These are phyloP conservation scores for Aphaenogaster rudis DNA, from an alignment of 1,140 invertebrate species.

Conservation along the genomic window DNA sequence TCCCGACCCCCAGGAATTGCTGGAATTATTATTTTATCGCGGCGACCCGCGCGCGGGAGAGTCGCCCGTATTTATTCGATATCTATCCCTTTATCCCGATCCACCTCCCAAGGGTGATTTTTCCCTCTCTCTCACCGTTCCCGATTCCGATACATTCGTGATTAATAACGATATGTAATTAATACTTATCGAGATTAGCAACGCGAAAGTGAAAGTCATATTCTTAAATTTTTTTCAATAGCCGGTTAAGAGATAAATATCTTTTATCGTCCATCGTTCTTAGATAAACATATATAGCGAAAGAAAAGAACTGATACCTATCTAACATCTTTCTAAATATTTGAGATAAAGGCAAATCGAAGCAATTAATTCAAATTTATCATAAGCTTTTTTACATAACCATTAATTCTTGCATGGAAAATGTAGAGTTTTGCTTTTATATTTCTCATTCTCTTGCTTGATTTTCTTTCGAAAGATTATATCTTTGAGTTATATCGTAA, in stretches of 20 bases:
- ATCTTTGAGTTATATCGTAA: background rate
- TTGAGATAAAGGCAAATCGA: background rate
- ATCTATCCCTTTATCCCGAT: background rate
- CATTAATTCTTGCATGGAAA: background rate
- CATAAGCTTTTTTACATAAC: background rate
- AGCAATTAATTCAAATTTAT: background rate
- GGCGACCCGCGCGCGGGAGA: constrained; percentile 37
- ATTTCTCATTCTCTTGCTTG: too few relatives aligned
- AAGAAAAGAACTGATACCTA: background rate
- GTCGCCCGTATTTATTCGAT: constrained; percentile 12
- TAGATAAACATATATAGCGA: background rate
- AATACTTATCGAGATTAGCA: background rate
- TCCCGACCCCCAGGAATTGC: constrained; percentile 76
- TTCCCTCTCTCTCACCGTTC: background rate
- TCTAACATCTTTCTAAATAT: background rate
- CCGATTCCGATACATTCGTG: background rate
- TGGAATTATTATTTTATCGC: constrained; percentile 79
- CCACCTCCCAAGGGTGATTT: background rate
- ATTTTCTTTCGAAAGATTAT: background rate
- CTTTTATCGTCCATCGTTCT: background rate
- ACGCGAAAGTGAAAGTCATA: background rate
- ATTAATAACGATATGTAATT: constrained; percentile 29
- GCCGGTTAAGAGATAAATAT: background rate
- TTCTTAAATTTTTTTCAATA: background rate
- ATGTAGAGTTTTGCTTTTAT: background rate